Percentiles rank a stretch among this genome's conserved stretches.
phyloP scores from a whole-genome alignment of 2,888 invertebrate species.

The Iselma pallidipennis region DNA sequence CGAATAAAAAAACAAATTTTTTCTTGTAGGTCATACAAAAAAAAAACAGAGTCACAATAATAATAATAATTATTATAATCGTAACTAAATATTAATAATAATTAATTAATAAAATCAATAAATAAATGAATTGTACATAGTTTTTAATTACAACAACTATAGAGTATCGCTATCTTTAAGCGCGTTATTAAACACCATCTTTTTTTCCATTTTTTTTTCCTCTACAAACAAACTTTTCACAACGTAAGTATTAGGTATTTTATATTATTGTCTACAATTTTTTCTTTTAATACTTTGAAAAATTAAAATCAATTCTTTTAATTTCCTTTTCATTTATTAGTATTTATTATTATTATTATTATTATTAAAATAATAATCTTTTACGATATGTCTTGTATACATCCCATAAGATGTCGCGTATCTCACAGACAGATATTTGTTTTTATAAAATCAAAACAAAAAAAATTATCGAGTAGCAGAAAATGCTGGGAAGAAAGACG shows the following conservation, averaged over 20 bases:
- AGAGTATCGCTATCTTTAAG: constrained; percentile 39
- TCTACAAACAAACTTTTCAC: constrained; percentile 47
- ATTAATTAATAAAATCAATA: constrained; percentile 42
- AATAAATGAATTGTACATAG: constrained; percentile 40
- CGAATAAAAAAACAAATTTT: constrained; percentile 30
- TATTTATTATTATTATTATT: too few species aligned
- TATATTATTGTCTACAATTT: constrained; percentile 50
- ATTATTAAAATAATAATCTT: constrained; percentile 37
- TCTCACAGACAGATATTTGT: constrained; percentile 37
- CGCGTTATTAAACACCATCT: constrained; percentile 40
- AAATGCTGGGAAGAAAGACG: too few species aligned
- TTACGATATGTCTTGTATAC: constrained; percentile 45
- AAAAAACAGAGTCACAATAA: too few species aligned
- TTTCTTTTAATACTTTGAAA: constrained; percentile 43
- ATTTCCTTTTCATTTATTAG: too few species aligned
- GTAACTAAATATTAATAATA: background rate
- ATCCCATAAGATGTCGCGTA: constrained; percentile 34
- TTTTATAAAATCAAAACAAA: background rate
- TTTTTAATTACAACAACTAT: constrained; percentile 45
- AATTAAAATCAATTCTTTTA: constrained; percentile 38
- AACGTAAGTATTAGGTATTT: constrained; percentile 37
- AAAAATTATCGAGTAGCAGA: too few species aligned
- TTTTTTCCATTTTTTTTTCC: constrained; percentile 15
- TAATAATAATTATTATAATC: constrained; percentile 7
- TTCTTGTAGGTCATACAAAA: too few species aligned